phyloP scores from a whole-genome alignment of 2,888 invertebrate genomes.

The Drosophila anomalata region DNA sequence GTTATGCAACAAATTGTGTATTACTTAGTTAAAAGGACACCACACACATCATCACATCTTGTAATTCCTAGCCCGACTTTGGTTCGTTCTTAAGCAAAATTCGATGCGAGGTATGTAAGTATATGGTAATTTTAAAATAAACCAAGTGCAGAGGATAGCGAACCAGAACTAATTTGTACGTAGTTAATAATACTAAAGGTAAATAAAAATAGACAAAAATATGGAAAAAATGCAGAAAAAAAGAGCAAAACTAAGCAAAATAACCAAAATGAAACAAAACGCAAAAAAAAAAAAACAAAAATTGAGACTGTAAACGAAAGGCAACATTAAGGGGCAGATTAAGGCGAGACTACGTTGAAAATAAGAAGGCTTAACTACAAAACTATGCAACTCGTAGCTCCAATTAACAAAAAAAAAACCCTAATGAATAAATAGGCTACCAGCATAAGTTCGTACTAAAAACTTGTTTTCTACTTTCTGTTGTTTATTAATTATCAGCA shows the following conservation, averaged over 20 bases:
- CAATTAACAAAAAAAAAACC: constrained; percentile 26
- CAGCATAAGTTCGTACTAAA: constrained; percentile 73
- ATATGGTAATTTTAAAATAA: constrained; percentile 62
- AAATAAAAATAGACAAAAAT: constrained; percentile 53
- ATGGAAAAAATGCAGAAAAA: constrained; percentile 57
- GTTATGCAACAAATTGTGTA: constrained; percentile 47
- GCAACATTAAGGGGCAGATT: constrained; percentile 51
- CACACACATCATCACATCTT: constrained; percentile 13
- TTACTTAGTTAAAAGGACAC: constrained; percentile 32
- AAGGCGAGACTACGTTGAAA: constrained; percentile 45
- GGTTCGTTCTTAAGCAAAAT: constrained; percentile 43
- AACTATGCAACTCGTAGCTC: constrained; percentile 43
- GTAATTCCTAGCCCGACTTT: constrained; percentile 33
- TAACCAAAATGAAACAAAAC: constrained; percentile 59
- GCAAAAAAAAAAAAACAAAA: constrained; percentile 60
- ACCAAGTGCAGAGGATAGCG: constrained; percentile 54
- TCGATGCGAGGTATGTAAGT: constrained; percentile 47
- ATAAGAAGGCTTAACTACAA: constrained; percentile 18
- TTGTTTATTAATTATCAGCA: not conserved
- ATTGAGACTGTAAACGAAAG: constrained; percentile 72
- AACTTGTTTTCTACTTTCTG: constrained; percentile 35
- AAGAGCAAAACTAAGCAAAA: constrained; percentile 70
- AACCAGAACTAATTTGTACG: constrained; percentile 68
- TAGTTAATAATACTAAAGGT: constrained; percentile 64
- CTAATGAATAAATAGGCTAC: constrained; percentile 66